phyloP scores from a whole-genome alignment of 2,797 vertebrate species.

The Thunnus albacares region DNA sequence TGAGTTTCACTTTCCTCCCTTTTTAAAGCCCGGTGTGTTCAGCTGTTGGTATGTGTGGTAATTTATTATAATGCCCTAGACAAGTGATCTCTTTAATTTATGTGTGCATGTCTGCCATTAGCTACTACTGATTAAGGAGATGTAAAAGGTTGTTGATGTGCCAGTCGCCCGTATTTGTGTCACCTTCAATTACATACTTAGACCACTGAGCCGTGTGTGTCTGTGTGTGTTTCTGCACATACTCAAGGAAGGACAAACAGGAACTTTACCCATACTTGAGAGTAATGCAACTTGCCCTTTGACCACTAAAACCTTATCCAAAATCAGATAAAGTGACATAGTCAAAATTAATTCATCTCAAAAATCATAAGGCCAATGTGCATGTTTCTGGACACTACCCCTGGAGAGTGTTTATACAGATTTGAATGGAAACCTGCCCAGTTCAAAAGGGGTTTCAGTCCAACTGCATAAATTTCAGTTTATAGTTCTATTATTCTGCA shows the following conservation, averaged over 20 bases:
- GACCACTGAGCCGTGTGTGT: constrained; percentile 53
- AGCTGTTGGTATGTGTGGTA: constrained; percentile 20
- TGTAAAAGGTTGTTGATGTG: constrained; percentile 56
- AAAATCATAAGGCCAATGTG: neutral
- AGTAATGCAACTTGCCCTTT: neutral
- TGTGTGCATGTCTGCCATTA: constrained; percentile 55
- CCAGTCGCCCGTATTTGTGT: constrained; percentile 48
- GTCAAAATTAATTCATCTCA: neutral
- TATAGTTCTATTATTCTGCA: no score
- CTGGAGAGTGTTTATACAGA: no score
- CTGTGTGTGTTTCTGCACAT: constrained; percentile 15
- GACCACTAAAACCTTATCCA: neutral
- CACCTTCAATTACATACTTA: constrained; percentile 73
- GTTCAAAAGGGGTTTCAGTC: no score
- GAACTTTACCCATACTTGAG: neutral
- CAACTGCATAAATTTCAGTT: no score
- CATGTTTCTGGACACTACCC: no score
- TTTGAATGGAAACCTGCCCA: no score
- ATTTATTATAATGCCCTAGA: constrained; percentile 47
- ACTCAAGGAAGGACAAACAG: neutral
- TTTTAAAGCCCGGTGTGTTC: constrained; percentile 12
- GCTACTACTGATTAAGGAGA: constrained; percentile 50
- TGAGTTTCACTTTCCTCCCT: neutral
- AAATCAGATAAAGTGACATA: neutral
- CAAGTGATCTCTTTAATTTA: constrained; percentile 56